Conservation (phyloP, 2,113 vertebrate species). For the Ibidorhyncha struthersii region DNA sequence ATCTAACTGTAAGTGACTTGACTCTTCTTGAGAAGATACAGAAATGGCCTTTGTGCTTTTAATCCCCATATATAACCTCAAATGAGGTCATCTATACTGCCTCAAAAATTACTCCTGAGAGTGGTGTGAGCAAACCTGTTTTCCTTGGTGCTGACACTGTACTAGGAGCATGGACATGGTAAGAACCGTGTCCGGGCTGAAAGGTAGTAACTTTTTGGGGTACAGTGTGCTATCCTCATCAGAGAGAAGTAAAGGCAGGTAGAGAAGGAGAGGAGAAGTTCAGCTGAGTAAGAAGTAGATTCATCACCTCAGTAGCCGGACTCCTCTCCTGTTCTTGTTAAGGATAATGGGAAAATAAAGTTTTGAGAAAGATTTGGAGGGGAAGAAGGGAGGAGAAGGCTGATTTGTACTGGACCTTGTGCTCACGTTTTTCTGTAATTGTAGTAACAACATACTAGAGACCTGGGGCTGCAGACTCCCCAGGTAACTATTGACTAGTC, state of each 20-base stretch:
- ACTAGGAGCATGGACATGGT: not conserved
- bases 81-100: not conserved
- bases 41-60: not conserved
- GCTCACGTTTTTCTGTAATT: not conserved
- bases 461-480: not conserved
- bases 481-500: not conserved
- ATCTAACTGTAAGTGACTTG: not conserved
- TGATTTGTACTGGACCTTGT: not conserved
- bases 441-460: not conserved
- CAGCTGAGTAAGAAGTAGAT: not conserved
- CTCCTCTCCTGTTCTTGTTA: not conserved
- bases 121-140: not conserved
- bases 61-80: not conserved
- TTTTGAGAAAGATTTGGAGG: not conserved
- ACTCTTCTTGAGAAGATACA: not conserved
- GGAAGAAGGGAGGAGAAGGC: not conserved
- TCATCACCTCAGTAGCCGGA: not conserved
- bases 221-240: not conserved
- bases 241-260: not conserved
- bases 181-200: not conserved
- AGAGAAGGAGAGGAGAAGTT: not conserved
- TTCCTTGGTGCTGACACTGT: not conserved
- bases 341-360: not conserved
- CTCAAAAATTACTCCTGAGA: not conserved
- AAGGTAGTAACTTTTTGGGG: not conserved